Conservation (phyloP, 2,888 invertebrate species). For the Mantis religiosa region DNA sequence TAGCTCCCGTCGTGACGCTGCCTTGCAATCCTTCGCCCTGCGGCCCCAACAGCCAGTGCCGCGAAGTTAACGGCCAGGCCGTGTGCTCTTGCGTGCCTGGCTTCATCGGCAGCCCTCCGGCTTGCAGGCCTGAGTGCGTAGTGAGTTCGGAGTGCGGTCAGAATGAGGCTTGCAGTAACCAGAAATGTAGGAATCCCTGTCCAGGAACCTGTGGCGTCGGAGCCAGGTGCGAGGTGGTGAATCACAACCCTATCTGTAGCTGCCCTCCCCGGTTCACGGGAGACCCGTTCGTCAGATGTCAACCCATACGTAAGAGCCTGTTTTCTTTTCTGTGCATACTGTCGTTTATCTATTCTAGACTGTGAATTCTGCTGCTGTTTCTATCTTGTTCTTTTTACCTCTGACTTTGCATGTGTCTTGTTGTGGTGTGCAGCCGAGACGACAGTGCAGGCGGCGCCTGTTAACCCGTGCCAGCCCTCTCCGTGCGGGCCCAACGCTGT, state of each 20-base stretch:
- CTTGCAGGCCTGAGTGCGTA: conserved; percentile 73
- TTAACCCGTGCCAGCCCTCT: conserved; percentile 62
- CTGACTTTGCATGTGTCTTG: background rate
- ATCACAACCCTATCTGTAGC: conserved; percentile 75
- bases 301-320: conserved; percentile 54
- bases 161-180: conserved; percentile 72
- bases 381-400: conserved; percentile 15
- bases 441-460: conserved; percentile 8
- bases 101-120: conserved; percentile 70
- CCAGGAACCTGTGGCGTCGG: conserved; percentile 69
- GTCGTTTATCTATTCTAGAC: conserved; percentile 48
- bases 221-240: conserved; percentile 67
- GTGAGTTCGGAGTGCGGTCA: conserved; percentile 71
- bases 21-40: conserved; percentile 66
- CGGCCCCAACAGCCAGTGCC: conserved; percentile 72
- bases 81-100: conserved; percentile 73
- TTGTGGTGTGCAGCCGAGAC: conserved; percentile 18
- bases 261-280: conserved; percentile 67
- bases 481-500: conserved; percentile 67
- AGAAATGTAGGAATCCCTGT: conserved; percentile 76
- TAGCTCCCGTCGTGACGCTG: conserved; percentile 55
- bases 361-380: conserved; percentile 49
- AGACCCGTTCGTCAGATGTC: conserved; percentile 70
- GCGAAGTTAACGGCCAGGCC: conserved; percentile 64
- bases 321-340: conserved; percentile 43